Evolutionary conservation across 1,140 invertebrate species (phyloP).

Genomic region (Ctenoplectra terminalis): DNA sequence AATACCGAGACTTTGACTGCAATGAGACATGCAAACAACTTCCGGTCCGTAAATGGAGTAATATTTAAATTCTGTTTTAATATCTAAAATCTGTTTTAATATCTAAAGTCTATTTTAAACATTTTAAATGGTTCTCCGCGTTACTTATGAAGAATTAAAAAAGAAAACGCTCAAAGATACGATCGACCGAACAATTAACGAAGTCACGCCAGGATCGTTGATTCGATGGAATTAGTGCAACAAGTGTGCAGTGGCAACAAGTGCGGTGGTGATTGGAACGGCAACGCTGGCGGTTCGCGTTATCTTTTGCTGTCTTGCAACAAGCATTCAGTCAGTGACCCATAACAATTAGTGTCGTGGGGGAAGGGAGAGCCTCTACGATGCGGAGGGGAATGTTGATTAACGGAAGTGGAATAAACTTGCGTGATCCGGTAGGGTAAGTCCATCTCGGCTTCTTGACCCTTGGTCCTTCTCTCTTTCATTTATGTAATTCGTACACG

Average conservation of each 20-base stretch:
- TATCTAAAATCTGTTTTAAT: too few relatives aligned
- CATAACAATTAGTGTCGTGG: constrained; percentile 76
- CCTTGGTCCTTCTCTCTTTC: constrained; percentile 16
- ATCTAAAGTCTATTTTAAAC: too few relatives aligned
- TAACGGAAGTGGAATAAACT: constrained; percentile 80
- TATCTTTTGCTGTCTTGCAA: constrained; percentile 73
- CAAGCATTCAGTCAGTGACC: constrained; percentile 78
- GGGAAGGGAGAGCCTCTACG: constrained; percentile 56
- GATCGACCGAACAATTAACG: constrained; percentile 7
- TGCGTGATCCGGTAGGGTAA: constrained; percentile 74
- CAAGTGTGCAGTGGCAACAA: constrained; percentile 52
- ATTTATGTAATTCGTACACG: not conserved
- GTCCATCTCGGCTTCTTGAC: constrained; percentile 50
- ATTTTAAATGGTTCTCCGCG: too few relatives aligned
- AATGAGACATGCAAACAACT: too few relatives aligned
- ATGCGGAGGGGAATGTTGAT: constrained; percentile 73
- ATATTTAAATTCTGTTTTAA: too few relatives aligned
- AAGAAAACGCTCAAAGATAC: too few relatives aligned
- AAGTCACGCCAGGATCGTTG: not conserved
- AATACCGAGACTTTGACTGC: too few relatives aligned
- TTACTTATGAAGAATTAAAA: too few relatives aligned
- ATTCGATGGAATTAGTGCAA: constrained; percentile 20
- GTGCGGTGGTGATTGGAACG: constrained; percentile 59
- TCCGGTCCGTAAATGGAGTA: too few relatives aligned
- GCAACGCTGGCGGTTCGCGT: constrained; percentile 67